Conservation (phyloP, 2,888 invertebrate species). For the Abscondita cerata region DNA sequence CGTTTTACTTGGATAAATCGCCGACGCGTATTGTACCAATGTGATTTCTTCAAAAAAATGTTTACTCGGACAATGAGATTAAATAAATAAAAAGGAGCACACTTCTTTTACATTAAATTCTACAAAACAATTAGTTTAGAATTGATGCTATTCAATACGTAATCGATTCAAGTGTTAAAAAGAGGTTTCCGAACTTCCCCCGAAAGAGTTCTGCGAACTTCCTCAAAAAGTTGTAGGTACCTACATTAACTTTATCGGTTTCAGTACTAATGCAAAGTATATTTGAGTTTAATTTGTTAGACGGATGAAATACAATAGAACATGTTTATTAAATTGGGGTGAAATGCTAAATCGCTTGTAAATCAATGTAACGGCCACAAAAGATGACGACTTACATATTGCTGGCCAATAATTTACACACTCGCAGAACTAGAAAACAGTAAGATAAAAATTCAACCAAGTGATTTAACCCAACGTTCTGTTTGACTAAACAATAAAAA, state of each 20-base stretch:
- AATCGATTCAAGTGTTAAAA: constrained; percentile 23
- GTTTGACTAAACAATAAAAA: no score
- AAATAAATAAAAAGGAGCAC: neutral
- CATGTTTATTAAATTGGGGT: neutral
- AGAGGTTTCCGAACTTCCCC: neutral
- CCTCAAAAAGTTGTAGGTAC: neutral
- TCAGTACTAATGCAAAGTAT: neutral
- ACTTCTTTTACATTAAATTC: constrained; percentile 19
- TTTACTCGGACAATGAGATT: no score
- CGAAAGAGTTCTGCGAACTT: neutral
- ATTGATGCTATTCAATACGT: constrained; percentile 22
- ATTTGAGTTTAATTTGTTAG: neutral
- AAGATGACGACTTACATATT: no score
- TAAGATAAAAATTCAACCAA: no score
- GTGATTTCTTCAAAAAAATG: no score
- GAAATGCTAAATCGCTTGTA: neutral
- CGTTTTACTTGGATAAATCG: no score
- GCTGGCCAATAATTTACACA: no score
- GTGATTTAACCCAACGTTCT: no score
- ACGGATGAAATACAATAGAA: neutral
- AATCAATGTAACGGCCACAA: neutral
- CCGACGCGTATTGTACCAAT: no score
- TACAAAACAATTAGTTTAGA: constrained; percentile 18
- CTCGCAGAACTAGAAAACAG: no score
- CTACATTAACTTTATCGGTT: neutral